A percentile compares a stretch with the other conserved stretches of the same genome.
Evolutionary conservation across 64 coral and sea anemone species (phyloP).

Genomic region (Exaiptasia diaphana): DNA sequence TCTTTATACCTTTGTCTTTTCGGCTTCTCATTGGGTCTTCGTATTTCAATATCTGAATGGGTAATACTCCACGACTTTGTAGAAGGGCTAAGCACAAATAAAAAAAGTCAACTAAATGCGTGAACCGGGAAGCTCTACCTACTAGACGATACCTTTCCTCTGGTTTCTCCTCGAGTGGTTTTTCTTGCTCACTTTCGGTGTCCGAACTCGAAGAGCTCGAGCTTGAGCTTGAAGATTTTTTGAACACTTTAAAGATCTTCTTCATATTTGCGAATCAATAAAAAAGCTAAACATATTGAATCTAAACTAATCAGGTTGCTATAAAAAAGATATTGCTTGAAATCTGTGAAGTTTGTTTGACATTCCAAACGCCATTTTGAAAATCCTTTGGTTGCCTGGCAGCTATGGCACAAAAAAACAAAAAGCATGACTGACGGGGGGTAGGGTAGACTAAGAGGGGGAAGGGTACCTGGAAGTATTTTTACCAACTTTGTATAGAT

Average conservation of each 20-base stretch:
- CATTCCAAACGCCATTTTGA: slow-evolving; percentile 62
- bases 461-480: no score
- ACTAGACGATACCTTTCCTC: slow-evolving; percentile 2
- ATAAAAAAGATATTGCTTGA: neutral
- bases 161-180: neutral
- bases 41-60: slow-evolving; percentile 70
- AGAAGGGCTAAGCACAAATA: slow-evolving; percentile 23
- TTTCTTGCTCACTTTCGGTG: slow-evolving; percentile 1
- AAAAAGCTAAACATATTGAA: neutral
- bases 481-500: no score
- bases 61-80: slow-evolving; percentile 72
- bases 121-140: neutral
- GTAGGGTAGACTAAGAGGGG: no score
- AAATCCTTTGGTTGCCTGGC: slow-evolving; percentile 44
- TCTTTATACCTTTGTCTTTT: slow-evolving; percentile 18
- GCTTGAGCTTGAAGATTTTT: slow-evolving; percentile 64
- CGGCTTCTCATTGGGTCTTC: no score
- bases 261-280: neutral
- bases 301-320: neutral
- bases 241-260: neutral
- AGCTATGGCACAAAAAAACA: neutral
- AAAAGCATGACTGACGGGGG: no score
- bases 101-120: neutral
- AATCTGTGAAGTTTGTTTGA: neutral
- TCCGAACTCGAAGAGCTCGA: slow-evolving; percentile 52